phyloP scores from a whole-genome alignment of 2,113 vertebrate genomes.

The Rhagologus leucostigma region DNA sequence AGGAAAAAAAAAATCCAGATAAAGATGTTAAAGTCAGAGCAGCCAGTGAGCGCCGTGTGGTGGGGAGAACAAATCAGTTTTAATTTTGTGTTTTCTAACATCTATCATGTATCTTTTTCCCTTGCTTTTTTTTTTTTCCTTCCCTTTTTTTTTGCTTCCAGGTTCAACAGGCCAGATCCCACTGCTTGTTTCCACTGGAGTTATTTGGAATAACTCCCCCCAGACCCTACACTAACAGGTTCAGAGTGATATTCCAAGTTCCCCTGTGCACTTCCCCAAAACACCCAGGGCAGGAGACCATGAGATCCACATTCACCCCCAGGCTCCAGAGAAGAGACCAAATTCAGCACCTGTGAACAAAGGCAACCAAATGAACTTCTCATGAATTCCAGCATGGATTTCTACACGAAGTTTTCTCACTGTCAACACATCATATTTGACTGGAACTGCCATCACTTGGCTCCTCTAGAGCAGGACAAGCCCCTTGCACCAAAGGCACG shows the following conservation, averaged over 20 bases:
- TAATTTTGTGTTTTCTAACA: constrained; percentile 62
- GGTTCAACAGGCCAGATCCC: background rate
- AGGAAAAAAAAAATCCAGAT: constrained; percentile 71
- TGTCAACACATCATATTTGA: background rate
- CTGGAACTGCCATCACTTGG: background rate
- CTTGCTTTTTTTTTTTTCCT: accelerated
- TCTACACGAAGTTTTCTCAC: background rate
- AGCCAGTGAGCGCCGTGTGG: constrained; percentile 12
- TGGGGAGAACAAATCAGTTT: constrained; percentile 33
- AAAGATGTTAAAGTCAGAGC: constrained; percentile 68
- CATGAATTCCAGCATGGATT: background rate
- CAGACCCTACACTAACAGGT: background rate
- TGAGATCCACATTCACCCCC: background rate
- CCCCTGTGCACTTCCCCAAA: background rate
- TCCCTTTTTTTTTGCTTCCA: accelerated
- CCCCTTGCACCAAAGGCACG: background rate
- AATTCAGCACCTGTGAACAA: background rate
- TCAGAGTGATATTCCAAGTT: background rate
- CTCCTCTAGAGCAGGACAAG: background rate
- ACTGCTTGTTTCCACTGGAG: background rate
- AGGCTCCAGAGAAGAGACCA: background rate
- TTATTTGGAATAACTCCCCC: background rate
- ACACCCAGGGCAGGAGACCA: background rate
- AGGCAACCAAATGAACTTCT: background rate
- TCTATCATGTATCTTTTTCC: background rate